These are phyloP conservation scores for Seladonia tumulorum DNA, from an alignment of 2,888 invertebrate species.

Conservation along the genomic window DNA sequence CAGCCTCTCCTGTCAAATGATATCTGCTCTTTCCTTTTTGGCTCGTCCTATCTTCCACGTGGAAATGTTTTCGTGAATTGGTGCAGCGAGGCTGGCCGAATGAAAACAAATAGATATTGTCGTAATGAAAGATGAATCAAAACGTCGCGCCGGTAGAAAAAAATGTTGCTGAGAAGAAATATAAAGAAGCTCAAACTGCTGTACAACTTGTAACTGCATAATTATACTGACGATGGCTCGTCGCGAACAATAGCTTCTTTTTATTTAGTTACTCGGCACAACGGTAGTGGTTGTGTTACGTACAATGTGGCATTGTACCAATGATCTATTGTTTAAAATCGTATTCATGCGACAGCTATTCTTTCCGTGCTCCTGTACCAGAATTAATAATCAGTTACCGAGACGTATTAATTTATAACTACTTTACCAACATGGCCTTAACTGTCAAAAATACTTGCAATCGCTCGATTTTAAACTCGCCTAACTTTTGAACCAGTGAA, in stretches of 20 bases:
- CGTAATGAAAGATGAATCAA: background rate
- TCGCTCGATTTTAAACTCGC: too few species aligned
- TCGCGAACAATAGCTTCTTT: background rate
- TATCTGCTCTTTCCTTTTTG: background rate
- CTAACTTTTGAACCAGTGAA: too few species aligned
- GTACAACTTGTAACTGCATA: background rate
- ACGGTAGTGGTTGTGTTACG: background rate
- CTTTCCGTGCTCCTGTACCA: background rate
- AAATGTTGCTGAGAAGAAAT: background rate
- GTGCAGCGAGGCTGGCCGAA: background rate
- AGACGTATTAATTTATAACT: background rate
- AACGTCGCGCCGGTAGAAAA: background rate
- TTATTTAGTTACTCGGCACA: background rate
- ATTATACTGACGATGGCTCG: background rate
- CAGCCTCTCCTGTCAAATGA: slow-evolving; percentile 2
- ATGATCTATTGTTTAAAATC: background rate
- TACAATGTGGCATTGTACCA: background rate
- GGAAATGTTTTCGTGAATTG: background rate
- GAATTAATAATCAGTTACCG: background rate
- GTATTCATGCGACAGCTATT: background rate
- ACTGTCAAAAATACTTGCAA: too few species aligned
- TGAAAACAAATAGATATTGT: slow-evolving; percentile 6
- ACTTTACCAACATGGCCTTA: too few species aligned
- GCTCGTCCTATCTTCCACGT: background rate
- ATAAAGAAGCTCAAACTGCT: background rate